phyloP scores from a whole-genome alignment of 2,797 vertebrate genomes.

The Anguilla pacifica region DNA sequence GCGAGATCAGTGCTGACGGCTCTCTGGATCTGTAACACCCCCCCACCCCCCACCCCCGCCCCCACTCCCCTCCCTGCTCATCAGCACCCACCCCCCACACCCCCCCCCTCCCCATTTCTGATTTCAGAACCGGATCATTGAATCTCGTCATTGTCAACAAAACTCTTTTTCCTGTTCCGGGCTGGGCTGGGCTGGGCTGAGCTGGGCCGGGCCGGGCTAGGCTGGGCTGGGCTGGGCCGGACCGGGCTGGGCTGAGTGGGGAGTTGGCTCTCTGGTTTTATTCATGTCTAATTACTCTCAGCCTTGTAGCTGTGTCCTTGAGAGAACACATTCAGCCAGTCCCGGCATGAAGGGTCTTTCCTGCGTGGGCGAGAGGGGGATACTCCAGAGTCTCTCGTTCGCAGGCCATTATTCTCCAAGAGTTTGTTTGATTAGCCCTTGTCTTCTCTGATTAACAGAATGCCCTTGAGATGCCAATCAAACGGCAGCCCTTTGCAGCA shows the following conservation, averaged over 20 bases:
- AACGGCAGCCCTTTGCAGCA: constrained; percentile 16
- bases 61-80: too few species aligned
- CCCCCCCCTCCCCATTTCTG: too few species aligned
- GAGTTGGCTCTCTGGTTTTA: neutral
- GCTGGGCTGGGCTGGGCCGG: too few species aligned
- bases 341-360: neutral
- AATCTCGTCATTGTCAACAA: neutral
- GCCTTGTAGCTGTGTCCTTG: constrained; percentile 26
- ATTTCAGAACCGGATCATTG: too few species aligned
- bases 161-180: neutral
- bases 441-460: constrained; percentile 20
- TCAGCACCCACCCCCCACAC: too few species aligned
- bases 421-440: constrained; percentile 9
- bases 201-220: neutral
- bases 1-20: neutral
- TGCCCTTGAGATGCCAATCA: constrained; percentile 22
- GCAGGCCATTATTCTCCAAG: neutral
- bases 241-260: neutral
- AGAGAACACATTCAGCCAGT: constrained; percentile 24
- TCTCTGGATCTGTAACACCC: neutral
- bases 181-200: too few species aligned
- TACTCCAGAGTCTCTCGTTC: neutral
- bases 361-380: neutral
- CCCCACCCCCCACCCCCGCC: neutral
- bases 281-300: constrained; percentile 7